Base-by-base conservation (phyloP, 1,140 invertebrate genomes). In the Druon quercuslanigerum region DNA sequence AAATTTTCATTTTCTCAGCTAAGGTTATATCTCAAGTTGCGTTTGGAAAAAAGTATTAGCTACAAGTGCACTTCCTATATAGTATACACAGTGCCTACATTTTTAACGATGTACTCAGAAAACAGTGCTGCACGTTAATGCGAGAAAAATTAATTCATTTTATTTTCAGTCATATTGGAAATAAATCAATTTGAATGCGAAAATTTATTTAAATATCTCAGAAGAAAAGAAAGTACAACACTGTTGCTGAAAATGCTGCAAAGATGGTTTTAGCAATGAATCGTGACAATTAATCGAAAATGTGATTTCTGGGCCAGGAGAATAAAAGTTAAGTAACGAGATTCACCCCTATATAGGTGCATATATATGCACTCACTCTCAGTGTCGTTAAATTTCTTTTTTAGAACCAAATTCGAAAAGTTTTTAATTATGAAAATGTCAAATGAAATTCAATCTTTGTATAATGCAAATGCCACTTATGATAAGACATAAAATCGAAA, bases 181-280 rank as follows among this genome's bases (percentile, higher is more conserved):
- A 56, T n/a, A 54, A 54, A 19, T 17, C 7, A 17, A 54, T 54
- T 54, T 11, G 40, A 46, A 46, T 46, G 40, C 40, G 11, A 46
- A 9, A 9, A 46, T 11, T 46, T 9, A 9, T 46, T 46, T 46
- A 9, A 0, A 46, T 11, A 46, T 56, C 8, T 17, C n/a, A 19
- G 54, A 20, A 8, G 54, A 19, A 20, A 56, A 56, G 3, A 66
- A 66, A 66, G 60, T 33, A 20, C 60, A 66, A 66, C 60, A 40
- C 14, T 66, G 57, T 40, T 40, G 33, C 16, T 33, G 60, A 16
- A 66, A 66, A 66, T 19, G n/a, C 40, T 66, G 60, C 60, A 66
- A 40, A n/a, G 57, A 33, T 66, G 60, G 60, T 40, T 66, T 46
- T 66, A 66, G 20, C 57, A 66, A 66, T 33, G 25, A 66, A 66